Evolutionary conservation across 2,113 vertebrate genomes (phyloP), one percentile per base, ranked within the genome.

Genomic region (Orycteropus afer): DNA sequence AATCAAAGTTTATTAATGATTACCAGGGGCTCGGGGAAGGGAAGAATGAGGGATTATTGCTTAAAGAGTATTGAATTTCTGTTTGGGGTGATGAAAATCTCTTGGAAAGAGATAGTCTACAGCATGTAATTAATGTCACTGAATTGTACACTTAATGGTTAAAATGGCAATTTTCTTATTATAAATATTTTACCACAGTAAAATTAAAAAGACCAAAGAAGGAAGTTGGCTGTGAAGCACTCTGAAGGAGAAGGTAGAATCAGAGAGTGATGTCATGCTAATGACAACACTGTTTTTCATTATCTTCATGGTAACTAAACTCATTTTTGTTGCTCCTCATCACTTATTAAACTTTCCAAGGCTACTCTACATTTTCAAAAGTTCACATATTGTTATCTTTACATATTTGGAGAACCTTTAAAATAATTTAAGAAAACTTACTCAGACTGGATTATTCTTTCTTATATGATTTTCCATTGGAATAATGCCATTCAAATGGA

Each of bases 391-490:
- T 73, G 7, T 47, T 93, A 27, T 29, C 79, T 77, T 89, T 59
- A 57, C 51, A 69, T 78, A 78, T 84, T 53, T 78, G 51, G 27
- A 84, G n/a, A 78, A 89, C 37, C 5, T 74, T 78, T 51, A 79
- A 77, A 83, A 55, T 78, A 89, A 51, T 82, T 71, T 45, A 77
- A 86, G 55, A 65, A 71, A 81, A 90, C n/a, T 65, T 82, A 47
- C 73, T 49, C 69, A 47, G 73, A 85, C 65, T 51, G 6, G 32
- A 92, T 89, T 91, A 42, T 85, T 90, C 29, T 79, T 92, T 67
- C 15, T 74, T 73, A 73, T 37, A 12, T 90, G 32, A 84, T 65
- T 59, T 94, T 95, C 73, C 59, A 77, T 23, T 55, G 15, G 12
- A 79, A 69, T 47, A 91, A 63, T 71, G 25, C 15, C 49, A 80